Base-by-base conservation (phyloP, 2,113 vertebrate species). In the Rhinopomastus cyanomelas region DNA sequence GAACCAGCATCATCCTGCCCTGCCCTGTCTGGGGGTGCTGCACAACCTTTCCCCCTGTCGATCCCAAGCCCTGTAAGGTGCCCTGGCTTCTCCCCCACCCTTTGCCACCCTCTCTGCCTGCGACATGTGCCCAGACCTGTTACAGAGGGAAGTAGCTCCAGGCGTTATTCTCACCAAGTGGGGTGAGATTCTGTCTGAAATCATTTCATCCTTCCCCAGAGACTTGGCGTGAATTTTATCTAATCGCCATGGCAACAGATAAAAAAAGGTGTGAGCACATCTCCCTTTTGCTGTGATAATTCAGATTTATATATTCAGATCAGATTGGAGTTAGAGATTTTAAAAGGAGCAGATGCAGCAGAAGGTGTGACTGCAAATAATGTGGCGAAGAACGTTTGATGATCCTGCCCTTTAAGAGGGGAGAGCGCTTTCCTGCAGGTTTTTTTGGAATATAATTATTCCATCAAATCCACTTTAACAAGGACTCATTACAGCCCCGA, bases 241-340 rank as follows among this genome's bases (percentile, higher is more conserved):
- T 98, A 97, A 98, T 98, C 97, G 95, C 98, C 98, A 98, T 98
- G 97, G 98, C 97, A 98, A 98, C 98, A 97, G 97, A 98, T 97
- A 95, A 97, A 98, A 97, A 97, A 95, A 97, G 97, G 97, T 98
- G 97, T 97, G 98, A 98, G 97, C 97, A 96, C 97, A 96, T 97
- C 96, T 97, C 97, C n/a, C 96, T 97, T 96, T 97, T 97, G 96
- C 97, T 97, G 97, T 97, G 97, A 97, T 98, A 98, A 98, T 98
- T 98, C 97, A 97, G 97, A 98, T 98, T 98, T 98, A 97, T 98
- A 98, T 98, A 98, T 98, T 98, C 97, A 98, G 98, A 98, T 98
- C 97, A 98, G 98, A 98, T 98, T 97, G 97, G 97, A 97, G 97
- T 97, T 95, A 91, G 97, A 96, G 96, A 95, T 97, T 97, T 97